Evolutionary conservation across 2,888 invertebrate species (phyloP), one percentile per base, ranked within the genome.

Genomic region (Agrochola litura): DNA sequence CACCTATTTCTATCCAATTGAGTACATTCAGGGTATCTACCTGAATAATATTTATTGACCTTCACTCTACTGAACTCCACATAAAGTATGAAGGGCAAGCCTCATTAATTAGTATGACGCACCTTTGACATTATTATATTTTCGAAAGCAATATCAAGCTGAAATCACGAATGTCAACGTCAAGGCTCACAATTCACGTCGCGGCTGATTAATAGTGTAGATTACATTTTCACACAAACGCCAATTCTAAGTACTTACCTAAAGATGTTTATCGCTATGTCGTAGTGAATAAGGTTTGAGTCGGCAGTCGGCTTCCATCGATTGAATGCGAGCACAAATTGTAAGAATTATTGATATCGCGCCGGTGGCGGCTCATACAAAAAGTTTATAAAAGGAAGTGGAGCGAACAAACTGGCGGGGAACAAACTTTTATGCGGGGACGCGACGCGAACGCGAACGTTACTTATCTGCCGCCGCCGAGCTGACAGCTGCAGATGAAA

Each of bases 401-500:
- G 95, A 95, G 94, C 95, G 94, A 93, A 93, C 96, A 95, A 96
- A 96, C 96, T 94, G 95, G 94, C 93, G 93, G 92, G 88, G 92
- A 94, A 94, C 95, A 95, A 96, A 96, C 92, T 96, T 96, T 95
- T 93, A 94, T 92, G 93, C 92, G 91, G 94, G 93, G 93, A 93
- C 92, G 92, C 94, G 94, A 92, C 92, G 93, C 92, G 92, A 93
- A 91, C 93, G 93, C 93, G 93, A 92, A 85, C 87, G 96, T 96
- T 96, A 96, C 96, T 96, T 96, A 96, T 96, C 96, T 96, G 92
- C 94, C 93, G 91, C 93, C 93, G 94, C 92, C 93, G 92, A 92
- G 96, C 96, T 96, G 96, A 96, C 96, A 96, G 96, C 94, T 95
- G 95, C 96, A 96, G 96, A 96, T 96, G 96, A 96, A 96, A 96